phyloP scores from a whole-genome alignment of 2,797 vertebrate species.

The Notoglanidium macrostoma region DNA sequence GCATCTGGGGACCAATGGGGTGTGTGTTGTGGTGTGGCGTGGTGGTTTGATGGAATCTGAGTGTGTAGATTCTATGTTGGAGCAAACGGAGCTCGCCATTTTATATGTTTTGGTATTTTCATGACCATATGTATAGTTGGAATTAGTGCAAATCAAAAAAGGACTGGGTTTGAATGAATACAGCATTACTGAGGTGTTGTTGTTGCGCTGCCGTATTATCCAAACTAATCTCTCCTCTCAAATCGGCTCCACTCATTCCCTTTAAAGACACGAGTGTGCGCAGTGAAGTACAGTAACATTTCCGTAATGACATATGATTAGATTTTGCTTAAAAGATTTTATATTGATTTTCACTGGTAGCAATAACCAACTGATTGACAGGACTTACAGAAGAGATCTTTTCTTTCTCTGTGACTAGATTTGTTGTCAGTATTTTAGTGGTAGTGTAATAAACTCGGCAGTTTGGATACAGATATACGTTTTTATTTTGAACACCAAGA shows the following conservation, averaged over 20 bases:
- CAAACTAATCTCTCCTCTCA: background rate
- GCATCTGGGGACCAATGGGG: constrained; percentile 31
- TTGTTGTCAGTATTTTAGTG: background rate
- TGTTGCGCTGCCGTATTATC: background rate
- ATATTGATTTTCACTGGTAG: constrained; percentile 3
- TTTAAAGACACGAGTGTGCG: background rate
- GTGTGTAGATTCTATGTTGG: constrained; percentile 11
- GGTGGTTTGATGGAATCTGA: constrained; percentile 38
- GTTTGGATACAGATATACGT: background rate
- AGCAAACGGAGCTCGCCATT: background rate
- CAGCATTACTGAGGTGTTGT: background rate
- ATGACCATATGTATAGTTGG: background rate
- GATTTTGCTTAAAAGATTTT: constrained; percentile 6
- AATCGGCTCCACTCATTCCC: background rate
- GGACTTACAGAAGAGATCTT: background rate
- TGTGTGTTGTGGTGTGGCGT: constrained; percentile 21
- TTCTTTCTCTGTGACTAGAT: background rate
- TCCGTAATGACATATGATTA: background rate
- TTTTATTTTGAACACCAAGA: background rate
- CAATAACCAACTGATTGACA: constrained; percentile 1
- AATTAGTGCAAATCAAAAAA: background rate
- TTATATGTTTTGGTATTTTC: background rate
- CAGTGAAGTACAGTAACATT: background rate
- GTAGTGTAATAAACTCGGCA: background rate
- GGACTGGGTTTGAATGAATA: background rate